Evolutionary conservation across 2,113 vertebrate genomes (phyloP).

Genomic region (Bubo bubo): DNA sequence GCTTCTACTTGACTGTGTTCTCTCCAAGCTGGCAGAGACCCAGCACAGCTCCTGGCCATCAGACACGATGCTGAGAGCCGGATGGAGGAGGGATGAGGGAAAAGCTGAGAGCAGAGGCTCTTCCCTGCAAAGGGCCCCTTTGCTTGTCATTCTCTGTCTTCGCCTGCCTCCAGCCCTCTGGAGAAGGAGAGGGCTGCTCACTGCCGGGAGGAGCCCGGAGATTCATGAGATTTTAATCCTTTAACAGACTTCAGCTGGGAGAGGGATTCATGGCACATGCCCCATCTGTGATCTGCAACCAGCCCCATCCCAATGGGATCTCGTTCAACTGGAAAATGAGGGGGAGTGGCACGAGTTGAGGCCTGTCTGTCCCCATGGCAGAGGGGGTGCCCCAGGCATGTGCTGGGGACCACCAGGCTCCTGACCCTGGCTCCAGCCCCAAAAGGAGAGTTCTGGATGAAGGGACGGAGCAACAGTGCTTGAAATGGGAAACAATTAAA

Average conservation of each 20-base stretch:
- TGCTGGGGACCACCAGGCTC: not conserved
- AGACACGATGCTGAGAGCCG: rapidly evolving
- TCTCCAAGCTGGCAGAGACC: not conserved
- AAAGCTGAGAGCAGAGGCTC: not conserved
- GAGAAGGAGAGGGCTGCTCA: not conserved
- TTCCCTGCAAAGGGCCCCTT: conserved; percentile 9
- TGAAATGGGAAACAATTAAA: not conserved
- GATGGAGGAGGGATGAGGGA: not conserved
- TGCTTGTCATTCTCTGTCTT: not conserved
- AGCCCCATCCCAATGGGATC: rapidly evolving
- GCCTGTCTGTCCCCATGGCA: rapidly evolving
- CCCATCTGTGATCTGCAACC: not conserved
- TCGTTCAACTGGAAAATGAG: not conserved
- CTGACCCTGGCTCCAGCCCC: not conserved
- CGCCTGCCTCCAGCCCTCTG: not conserved
- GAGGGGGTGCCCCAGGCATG: not conserved
- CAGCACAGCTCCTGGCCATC: rapidly evolving
- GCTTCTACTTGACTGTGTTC: not conserved
- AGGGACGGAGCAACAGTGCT: not conserved
- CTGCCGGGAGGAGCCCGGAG: not conserved
- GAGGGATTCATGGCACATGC: not conserved
- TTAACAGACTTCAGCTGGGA: conserved; percentile 17
- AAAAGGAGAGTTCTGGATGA: not conserved
- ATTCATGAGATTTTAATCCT: not conserved
- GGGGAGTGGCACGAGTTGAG: rapidly evolving